phyloP scores from a whole-genome alignment of 2,797 vertebrate species.

The Onychomys leucogaster region DNA sequence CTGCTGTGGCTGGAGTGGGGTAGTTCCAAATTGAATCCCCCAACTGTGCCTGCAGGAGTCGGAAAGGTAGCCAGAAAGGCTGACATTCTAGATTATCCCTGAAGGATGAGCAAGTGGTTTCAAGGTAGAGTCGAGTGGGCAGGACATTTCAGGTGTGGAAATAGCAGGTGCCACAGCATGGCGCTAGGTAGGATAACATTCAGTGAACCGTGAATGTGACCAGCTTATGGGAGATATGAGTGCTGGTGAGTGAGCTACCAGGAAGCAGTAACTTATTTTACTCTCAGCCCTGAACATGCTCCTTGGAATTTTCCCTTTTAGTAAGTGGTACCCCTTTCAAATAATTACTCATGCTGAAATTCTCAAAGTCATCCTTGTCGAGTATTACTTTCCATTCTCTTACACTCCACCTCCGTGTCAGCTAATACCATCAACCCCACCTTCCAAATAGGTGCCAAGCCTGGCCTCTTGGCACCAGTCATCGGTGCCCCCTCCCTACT shows the following conservation, averaged over 20 bases:
- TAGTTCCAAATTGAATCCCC: conserved; percentile 2
- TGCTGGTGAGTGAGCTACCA: neutral
- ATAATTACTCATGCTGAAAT: neutral
- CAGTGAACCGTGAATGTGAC: neutral
- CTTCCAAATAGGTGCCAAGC: neutral
- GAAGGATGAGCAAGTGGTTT: conserved; percentile 60
- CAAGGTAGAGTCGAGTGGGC: conserved; percentile 16
- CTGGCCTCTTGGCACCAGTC: neutral
- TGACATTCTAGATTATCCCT: conserved; percentile 66
- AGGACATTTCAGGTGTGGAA: neutral
- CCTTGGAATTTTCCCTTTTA: conserved; percentile 2
- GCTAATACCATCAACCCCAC: neutral
- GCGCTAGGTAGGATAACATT: neutral
- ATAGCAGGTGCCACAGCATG: neutral
- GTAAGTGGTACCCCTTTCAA: neutral
- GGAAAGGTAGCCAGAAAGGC: conserved; percentile 42
- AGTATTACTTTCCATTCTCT: conserved; percentile 10
- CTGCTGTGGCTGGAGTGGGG: neutral
- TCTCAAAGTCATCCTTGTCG: neutral
- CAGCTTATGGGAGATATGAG: neutral
- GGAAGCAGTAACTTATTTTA: conserved; percentile 12
- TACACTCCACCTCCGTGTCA: neutral
- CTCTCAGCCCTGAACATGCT: neutral
- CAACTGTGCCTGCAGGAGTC: conserved; percentile 44
- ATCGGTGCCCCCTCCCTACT: neutral